Evolutionary conservation across 2,113 vertebrate genomes (phyloP), one percentile per base, ranked within the genome.

Genomic region (Orcinus orca): DNA sequence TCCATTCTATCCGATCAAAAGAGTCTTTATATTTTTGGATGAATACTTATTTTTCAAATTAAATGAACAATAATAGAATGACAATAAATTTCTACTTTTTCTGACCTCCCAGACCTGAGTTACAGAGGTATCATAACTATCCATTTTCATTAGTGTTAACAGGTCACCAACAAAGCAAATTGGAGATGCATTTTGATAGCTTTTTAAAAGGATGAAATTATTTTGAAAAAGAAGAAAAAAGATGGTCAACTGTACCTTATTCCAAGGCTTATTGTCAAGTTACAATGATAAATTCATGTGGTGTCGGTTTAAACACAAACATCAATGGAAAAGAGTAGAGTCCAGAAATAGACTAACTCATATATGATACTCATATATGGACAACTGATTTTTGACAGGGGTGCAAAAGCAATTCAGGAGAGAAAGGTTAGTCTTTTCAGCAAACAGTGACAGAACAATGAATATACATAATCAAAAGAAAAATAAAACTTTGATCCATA

Each of bases 11-110:
- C 74, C 71, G 53, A 83, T 80, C 73, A 88, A 91, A 77, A 86
- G 36, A 58, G 29, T 63, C 17, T 76, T 74, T 80, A 53, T 73
- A 88, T 18, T 87, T 92, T 71, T 41, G 26, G 18, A 70, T 68
- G 20, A 95, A 81, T 79, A 55, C 5, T 80, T 94, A 71, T 47
- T 96, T 94, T 87, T 38, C 41, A 65, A 79, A 90, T 80, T 65
- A 97, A 93, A 62, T 92, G 33, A 84, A 47, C 18, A 84, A 88
- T 58, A 94, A 82, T 31, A 88, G 67, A 90, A 90, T 29, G 81
- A 60, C 21, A 88, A 76, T 50, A 58, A 36, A 90, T 81, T 53
- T 70, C 58, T 53, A 41, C 36, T 65, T 94, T 55, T 84, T 60
- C 41, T 90, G 50, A 87, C 62, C 14, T 26, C 13, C 17, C 7